phyloP scores from a whole-genome alignment of 2,888 invertebrate genomes.

The Altica lythri region DNA sequence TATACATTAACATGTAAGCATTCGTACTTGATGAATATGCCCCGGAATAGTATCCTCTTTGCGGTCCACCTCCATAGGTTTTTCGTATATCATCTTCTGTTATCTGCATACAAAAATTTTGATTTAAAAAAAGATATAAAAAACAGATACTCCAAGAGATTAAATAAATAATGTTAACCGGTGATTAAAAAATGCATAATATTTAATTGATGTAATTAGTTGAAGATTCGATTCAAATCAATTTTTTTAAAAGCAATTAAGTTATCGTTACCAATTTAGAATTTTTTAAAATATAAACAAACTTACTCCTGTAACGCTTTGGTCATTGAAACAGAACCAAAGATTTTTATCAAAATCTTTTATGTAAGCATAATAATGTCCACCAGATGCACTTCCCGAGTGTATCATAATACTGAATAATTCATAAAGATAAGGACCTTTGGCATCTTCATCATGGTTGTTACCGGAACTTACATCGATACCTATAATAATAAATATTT shows the following conservation, averaged over 20 bases:
- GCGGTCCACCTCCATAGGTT: conserved; percentile 77
- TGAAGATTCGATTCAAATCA: too few relatives aligned
- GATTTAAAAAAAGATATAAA: background rate
- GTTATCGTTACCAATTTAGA: too few relatives aligned
- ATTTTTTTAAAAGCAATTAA: too few relatives aligned
- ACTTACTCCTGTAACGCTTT: conserved; percentile 73
- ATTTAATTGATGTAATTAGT: too few relatives aligned
- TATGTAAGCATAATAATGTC: conserved; percentile 91
- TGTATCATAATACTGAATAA: conserved; percentile 92
- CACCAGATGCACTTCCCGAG: conserved; percentile 87
- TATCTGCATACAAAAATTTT: conserved; percentile 63
- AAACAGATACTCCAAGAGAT: background rate
- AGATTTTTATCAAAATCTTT: conserved; percentile 75
- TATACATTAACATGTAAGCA: conserved; percentile 91
- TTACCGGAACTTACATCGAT: conserved; percentile 65
- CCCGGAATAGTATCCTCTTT: conserved; percentile 71
- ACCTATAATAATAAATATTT: conserved; percentile 57
- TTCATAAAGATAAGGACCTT: conserved; percentile 80
- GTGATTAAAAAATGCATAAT: too few relatives aligned
- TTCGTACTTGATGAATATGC: conserved; percentile 82
- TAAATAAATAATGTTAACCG: background rate
- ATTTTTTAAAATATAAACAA: background rate
- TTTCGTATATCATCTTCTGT: conserved; percentile 80
- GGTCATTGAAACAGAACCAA: conserved; percentile 91
- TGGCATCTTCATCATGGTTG: conserved; percentile 61